Evolutionary conservation across 2,888 invertebrate genomes (phyloP), one percentile per base, ranked within the genome.

Genomic region (Heliconius ismenius): DNA sequence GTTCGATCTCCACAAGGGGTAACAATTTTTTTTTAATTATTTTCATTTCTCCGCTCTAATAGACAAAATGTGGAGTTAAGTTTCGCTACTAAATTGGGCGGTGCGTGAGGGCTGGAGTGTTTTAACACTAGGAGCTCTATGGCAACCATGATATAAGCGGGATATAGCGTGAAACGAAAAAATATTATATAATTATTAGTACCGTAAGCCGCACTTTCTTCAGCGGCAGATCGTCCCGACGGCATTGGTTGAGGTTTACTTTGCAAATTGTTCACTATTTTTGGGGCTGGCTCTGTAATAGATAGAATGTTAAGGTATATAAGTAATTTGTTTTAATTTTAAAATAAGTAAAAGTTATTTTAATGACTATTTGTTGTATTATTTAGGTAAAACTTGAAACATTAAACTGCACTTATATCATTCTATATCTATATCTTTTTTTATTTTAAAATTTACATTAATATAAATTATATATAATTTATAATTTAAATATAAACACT

Each of bases 181-280:
- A 60, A 9, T 58, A n/a, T 49, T 32, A 21, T 49, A 18, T 18
- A 49, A 18, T 49, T 24, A 39, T 15, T 36, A 36, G 86, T 80
- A 93, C 93, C 93, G 77, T 93, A 93, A 36, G 86, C 83, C 0
- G 83, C 85, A 1, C 85, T 77, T 4, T 85, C 83, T 3, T 92
- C 91, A 0, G 88, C 87, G 7, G 79, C 76, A 1, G 83, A 63
- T 0, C 82, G 63, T 9, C 79, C 76, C 11, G 83, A 79, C 3
- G 82, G 76, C 0, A 83, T 21, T 0, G 92, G 90, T 3, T 86
- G 83, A 0, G 94, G 94, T 63, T 86, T 84, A 81, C 93, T 93
- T 78, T 91, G 91, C 26, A 94, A 82, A 77, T 94, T 94, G 84
- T 93, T 94, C 60, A 89, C 90, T 2, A 94, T 86, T 81, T 89